Base-by-base conservation (phyloP, 2,888 invertebrate genomes). In the Flexamia atlantica region DNA sequence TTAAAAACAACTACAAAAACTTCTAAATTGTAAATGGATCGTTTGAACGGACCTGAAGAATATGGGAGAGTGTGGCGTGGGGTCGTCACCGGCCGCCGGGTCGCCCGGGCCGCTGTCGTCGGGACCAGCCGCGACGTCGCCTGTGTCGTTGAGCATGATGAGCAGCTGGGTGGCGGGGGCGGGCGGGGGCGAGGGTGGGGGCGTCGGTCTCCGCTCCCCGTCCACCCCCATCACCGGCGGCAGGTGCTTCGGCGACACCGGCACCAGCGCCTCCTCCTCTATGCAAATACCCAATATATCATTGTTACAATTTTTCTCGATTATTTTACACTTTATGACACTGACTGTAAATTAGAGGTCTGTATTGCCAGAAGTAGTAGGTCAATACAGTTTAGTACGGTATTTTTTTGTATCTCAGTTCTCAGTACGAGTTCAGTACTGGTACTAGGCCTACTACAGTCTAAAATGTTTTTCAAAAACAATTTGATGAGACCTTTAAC, bases 1-100 rank as follows among this genome's bases (percentile, higher is more conserved):
- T n/a, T n/a, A n/a, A n/a, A n/a, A n/a, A n/a, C n/a, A n/a, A n/a
- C n/a, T n/a, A n/a, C n/a, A n/a, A n/a, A n/a, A n/a, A n/a, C n/a
- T n/a, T n/a, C n/a, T n/a, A n/a, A n/a, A n/a, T n/a, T 28, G 14
- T 64, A 20, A 64, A 64, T 12, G 9, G 14, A 23, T 2, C 23
- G 20, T 17, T 28, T 36, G n/a, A 7, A 70, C 28, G 85, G 88
- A 94, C 94, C 94, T 92, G 90, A 95, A 95, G 89, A 95, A 96
- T 85, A 95, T 93, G 0, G 95, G 95, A 25, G 76, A 76, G 20
- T 12, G 25, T 10, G 7, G 50, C 7, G 50, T 28, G 25, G 46
- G 36, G 46, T 76, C 76, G 14, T 68, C 68, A 60, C 36, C 42
- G 5, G 36, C 9, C 5, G 42, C 23, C 10, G 9, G n/a, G 72